Evolutionary conservation across 2,113 vertebrate genomes (phyloP).

Genomic region (Petroica traversi): DNA sequence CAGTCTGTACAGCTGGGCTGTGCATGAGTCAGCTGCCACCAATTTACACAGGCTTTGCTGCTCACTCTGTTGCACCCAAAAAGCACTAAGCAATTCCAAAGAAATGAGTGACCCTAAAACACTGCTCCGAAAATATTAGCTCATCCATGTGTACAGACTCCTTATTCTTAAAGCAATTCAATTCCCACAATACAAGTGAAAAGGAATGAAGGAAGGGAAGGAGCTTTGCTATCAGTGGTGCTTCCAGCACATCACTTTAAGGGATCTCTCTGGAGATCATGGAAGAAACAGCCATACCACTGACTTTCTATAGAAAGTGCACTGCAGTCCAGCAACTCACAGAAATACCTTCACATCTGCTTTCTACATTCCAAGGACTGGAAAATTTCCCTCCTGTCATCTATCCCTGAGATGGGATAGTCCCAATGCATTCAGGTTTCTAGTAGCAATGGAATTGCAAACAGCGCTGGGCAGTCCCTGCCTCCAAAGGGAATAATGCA

Average conservation of each 20-base stretch:
- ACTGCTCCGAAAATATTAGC: neutral
- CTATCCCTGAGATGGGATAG: neutral
- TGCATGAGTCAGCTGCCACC: neutral
- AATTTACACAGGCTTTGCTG: fast-evolving
- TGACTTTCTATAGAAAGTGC: neutral
- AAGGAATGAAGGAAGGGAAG: neutral
- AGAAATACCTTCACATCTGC: constrained; percentile 9
- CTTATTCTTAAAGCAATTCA: neutral
- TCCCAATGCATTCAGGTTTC: neutral
- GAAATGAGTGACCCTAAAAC: neutral
- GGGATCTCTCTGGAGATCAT: neutral
- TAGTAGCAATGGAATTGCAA: neutral
- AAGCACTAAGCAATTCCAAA: fast-evolving
- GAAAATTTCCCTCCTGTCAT: neutral
- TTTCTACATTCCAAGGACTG: constrained; percentile 12
- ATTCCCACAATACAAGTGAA: neutral
- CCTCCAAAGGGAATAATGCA: neutral
- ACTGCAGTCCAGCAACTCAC: neutral
- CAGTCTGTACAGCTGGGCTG: neutral
- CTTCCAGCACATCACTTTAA: neutral
- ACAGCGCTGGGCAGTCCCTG: neutral
- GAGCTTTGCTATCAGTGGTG: neutral
- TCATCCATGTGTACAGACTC: neutral
- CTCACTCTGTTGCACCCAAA: neutral
- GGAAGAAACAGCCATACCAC: neutral